These are phyloP conservation scores for Argyrosomus regius DNA, from an alignment of 2,797 vertebrate genomes.

Conservation along the genomic window DNA sequence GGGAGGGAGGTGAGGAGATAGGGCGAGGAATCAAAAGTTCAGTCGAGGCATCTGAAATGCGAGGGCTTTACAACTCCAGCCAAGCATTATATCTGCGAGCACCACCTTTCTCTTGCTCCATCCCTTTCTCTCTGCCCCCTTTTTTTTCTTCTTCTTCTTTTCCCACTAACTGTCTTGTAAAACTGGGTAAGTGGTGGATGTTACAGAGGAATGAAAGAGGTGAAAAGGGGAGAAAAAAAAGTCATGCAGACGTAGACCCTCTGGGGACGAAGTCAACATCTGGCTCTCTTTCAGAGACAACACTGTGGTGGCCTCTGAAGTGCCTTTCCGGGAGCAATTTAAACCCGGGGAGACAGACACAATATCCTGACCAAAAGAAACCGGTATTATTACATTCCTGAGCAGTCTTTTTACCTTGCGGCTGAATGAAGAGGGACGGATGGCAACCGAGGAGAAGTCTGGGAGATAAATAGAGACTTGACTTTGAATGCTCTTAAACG, in stretches of 20 bases:
- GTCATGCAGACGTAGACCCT: slow-evolving; percentile 83
- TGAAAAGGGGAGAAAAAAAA: slow-evolving; percentile 32
- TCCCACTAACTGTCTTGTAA: slow-evolving; percentile 59
- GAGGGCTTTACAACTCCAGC: slow-evolving; percentile 75
- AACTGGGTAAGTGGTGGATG: slow-evolving; percentile 72
- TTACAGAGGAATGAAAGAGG: slow-evolving; percentile 55
- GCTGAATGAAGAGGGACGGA: slow-evolving; percentile 67
- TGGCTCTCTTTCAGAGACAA: slow-evolving; percentile 90
- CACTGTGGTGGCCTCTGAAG: slow-evolving; percentile 88
- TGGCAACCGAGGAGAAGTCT: slow-evolving; percentile 37
- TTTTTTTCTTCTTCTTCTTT: slow-evolving; percentile 17
- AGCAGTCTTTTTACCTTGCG: slow-evolving; percentile 84
- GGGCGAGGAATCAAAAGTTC: slow-evolving; percentile 73
- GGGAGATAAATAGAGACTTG: slow-evolving; percentile 65
- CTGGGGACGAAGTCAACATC: slow-evolving; percentile 85
- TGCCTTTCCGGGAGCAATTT: slow-evolving; percentile 88
- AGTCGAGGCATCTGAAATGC: slow-evolving; percentile 72
- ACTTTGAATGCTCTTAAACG: slow-evolving; percentile 63
- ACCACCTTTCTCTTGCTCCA: slow-evolving; percentile 45
- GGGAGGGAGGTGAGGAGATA: slow-evolving; percentile 50
- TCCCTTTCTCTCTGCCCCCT: slow-evolving; percentile 16
- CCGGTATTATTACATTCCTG: slow-evolving; percentile 92
- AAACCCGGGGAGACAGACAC: slow-evolving; percentile 90
- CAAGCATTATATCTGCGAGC: slow-evolving; percentile 66
- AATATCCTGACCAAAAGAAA: slow-evolving; percentile 93